Evolutionary conservation across 2,797 vertebrate genomes (phyloP), one percentile per base, ranked within the genome.

Genomic region (Hoplostethus atlanticus): DNA sequence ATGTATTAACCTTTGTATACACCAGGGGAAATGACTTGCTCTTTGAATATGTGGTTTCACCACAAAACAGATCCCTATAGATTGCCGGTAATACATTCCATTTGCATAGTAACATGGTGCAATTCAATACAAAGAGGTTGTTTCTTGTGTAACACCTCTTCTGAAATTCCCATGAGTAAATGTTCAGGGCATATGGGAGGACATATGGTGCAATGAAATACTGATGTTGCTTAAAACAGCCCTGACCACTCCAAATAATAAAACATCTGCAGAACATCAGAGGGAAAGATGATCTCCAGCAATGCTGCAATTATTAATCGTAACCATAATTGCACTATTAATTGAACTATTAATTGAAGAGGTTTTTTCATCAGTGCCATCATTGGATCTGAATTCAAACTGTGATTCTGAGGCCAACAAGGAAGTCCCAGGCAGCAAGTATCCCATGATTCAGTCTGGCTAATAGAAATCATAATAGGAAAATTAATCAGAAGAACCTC

Each of bases 291-390:
- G 28, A 28, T 83, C 77, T 86, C 69, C 17, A 40, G 59, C 62
- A 17, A 11, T 0, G 5, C 28, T 25, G 63, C 52, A 61, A 50
- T 15, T 36, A 79, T 70, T 85, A 71, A 84, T 28, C 28, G 3
- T 28, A 28, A 28, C 28, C 28, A 28, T 28, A 28, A 2, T 28
- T 3, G 28, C 28, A 28, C 28, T 28, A 28, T 28, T 28, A 28
- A 28, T 28, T 28, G 28, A 21, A 21, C 21, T 21, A 28, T 28
- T 28, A 28, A 28, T 28, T 21, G 21, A 21, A 21, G 21, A 21
- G 21, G 80, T 76, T 82, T 84, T 81, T 87, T 89, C 92, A 91
- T 87, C 79, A 79, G 68, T 67, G 64, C 55, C 76, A 81, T 89
- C 83, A 85, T 77, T 85, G 76, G 62, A 73, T 58, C 46, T 80